Evolutionary conservation across 2,797 vertebrate species (phyloP).

Genomic region (Propithecus deckenii): DNA sequence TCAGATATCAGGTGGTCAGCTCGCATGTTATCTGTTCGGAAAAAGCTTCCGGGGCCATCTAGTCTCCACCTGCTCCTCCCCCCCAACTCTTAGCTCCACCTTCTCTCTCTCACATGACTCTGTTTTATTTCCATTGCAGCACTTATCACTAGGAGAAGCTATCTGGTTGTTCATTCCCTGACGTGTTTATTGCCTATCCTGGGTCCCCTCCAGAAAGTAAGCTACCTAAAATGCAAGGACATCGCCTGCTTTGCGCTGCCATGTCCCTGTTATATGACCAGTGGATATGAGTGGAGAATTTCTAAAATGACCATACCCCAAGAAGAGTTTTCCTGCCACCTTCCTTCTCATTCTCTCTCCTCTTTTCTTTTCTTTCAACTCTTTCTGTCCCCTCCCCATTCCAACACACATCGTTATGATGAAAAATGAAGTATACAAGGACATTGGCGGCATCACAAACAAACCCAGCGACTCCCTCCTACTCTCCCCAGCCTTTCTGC

Average conservation of each 20-base stretch:
- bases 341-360: not conserved
- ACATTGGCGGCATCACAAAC: not conserved
- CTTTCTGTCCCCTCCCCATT: not conserved
- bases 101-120: not conserved
- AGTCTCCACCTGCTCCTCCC: not conserved
- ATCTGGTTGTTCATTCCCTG: not conserved
- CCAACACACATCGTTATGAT: not conserved
- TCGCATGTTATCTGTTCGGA: not conserved
- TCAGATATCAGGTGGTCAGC: not conserved
- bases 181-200: not conserved
- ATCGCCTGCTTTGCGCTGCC: not conserved
- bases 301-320: not conserved
- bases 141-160: not conserved
- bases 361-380: not conserved
- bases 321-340: not conserved
- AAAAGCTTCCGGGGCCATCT: not conserved
- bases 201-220: not conserved
- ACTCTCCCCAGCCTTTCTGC: not conserved
- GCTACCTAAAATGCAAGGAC: too few relatives aligned
- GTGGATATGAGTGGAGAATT: not conserved
- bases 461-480: accelerated
- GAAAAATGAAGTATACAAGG: not conserved
- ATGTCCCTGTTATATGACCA: not conserved
- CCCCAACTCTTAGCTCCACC: not conserved
- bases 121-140: not conserved